These are phyloP conservation scores for Etia nguti DNA, from an alignment of 2,113 vertebrate genomes.

Conservation along the genomic window DNA sequence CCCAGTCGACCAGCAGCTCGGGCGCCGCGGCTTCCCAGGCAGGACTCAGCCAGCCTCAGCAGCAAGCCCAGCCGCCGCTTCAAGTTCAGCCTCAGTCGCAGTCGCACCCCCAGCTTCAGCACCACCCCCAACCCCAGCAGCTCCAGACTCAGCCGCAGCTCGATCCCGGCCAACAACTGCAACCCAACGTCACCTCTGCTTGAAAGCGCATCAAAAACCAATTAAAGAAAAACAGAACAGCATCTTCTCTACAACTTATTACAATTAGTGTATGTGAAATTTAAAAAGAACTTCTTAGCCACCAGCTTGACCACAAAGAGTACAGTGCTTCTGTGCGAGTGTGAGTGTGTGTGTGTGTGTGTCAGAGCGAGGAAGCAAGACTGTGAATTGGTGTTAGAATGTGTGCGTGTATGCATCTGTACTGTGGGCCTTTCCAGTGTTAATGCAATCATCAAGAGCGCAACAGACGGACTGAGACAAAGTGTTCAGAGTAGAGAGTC, in stretches of 20 bases:
- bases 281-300: slow-evolving; percentile 77
- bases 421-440: slow-evolving; percentile 89
- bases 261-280: slow-evolving; percentile 61
- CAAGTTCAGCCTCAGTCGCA: slow-evolving; percentile 5
- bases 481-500: neutral
- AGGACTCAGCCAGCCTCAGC: slow-evolving; percentile 38
- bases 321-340: slow-evolving; percentile 80
- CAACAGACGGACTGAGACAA: slow-evolving; percentile 37
- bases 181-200: slow-evolving; percentile 90
- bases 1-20: slow-evolving; percentile 70
- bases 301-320: slow-evolving; percentile 83
- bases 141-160: slow-evolving; percentile 51
- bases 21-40: slow-evolving; percentile 36
- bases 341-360: slow-evolving; percentile 57
- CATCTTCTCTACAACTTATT: slow-evolving; percentile 46
- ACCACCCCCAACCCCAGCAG: slow-evolving; percentile 49
- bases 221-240: slow-evolving; percentile 13
- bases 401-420: slow-evolving; percentile 73
- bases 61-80: neutral
- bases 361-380: slow-evolving; percentile 61
- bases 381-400: slow-evolving; percentile 59
- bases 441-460: slow-evolving; percentile 87
- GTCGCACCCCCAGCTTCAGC: slow-evolving; percentile 29
- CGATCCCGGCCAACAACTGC: slow-evolving; percentile 51
- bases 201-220: slow-evolving; percentile 67